A percentile compares a stretch with the other conserved stretches of the same genome.
phyloP scores from a whole-genome alignment of 2,113 vertebrate genomes.

The Recurvirostra avosetta region DNA sequence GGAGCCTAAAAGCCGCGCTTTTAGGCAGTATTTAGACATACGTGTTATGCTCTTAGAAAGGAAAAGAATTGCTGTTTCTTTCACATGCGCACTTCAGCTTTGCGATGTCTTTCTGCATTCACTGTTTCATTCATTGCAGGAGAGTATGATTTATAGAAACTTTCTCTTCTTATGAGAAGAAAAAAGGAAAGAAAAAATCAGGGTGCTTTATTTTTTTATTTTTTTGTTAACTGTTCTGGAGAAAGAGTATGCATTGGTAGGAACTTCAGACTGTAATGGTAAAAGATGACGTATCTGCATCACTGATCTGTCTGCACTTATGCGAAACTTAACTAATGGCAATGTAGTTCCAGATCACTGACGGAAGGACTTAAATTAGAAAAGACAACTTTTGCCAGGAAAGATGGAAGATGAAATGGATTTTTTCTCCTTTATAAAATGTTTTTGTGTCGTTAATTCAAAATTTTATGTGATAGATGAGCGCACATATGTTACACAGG shows the following conservation, averaged over 20 bases:
- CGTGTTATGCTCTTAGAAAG: background rate
- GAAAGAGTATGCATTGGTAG: background rate
- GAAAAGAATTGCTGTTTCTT: background rate
- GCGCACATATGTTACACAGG: accelerated
- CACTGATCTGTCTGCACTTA: background rate
- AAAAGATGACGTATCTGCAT: background rate
- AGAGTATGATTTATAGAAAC: background rate
- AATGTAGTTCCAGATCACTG: background rate
- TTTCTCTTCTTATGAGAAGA: background rate
- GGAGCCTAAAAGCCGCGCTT: background rate
- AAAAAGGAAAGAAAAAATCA: background rate
- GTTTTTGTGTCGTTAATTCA: background rate
- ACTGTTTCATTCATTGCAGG: background rate
- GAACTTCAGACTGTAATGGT: background rate
- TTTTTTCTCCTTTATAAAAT: background rate
- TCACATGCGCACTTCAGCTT: background rate
- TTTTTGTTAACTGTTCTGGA: background rate
- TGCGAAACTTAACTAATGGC: background rate
- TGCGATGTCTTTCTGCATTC: background rate
- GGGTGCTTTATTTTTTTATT: background rate
- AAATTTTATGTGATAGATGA: background rate
- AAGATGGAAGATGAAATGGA: background rate
- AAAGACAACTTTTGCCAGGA: background rate
- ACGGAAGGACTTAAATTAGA: background rate
- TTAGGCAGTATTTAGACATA: background rate